Conservation (phyloP, 2,797 vertebrate genomes). For the Eutrigla gurnardus region DNA sequence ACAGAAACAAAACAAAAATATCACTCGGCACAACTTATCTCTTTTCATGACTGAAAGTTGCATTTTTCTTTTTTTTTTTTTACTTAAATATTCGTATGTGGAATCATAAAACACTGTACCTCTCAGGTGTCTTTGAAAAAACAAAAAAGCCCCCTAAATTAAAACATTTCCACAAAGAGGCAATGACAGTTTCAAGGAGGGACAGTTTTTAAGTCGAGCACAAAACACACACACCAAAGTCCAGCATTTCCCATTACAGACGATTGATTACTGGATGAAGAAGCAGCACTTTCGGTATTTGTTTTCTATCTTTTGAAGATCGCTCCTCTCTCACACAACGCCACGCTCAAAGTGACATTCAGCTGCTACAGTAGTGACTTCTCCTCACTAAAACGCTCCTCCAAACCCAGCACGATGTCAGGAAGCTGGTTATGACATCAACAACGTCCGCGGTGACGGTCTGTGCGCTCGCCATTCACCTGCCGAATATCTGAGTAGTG, state of each 20-base stretch:
- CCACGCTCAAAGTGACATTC: conserved; percentile 64
- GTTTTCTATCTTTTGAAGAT: conserved; percentile 48
- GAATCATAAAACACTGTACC: conserved; percentile 46
- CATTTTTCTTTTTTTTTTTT: conserved; percentile 24
- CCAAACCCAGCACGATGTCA: conserved; percentile 35
- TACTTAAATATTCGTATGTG: conserved; percentile 17
- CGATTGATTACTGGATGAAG: conserved; percentile 71
- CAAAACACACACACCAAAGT: conserved; percentile 72
- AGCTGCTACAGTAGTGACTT: conserved; percentile 74
- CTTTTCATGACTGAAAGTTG: conserved; percentile 37
- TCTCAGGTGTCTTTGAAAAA: conserved; percentile 32
- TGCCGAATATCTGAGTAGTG: conserved; percentile 74
- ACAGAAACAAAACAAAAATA: conserved; percentile 43
- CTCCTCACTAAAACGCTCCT: conserved; percentile 27
- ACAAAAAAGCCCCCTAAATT: conserved; percentile 32
- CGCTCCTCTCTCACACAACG: conserved; percentile 40
- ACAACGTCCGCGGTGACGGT: neutral
- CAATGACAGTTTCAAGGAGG: conserved; percentile 54
- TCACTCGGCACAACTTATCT: conserved; percentile 55
- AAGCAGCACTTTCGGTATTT: conserved; percentile 82
- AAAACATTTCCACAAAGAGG: conserved; percentile 58
- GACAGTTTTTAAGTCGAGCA: conserved; percentile 60
- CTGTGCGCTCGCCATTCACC: conserved; percentile 53
- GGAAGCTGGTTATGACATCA: conserved; percentile 51
- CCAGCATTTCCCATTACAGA: conserved; percentile 77